Percentiles rank a stretch among this genome's conserved stretches.
These are phyloP conservation scores for Caenorhabditis sp. DNA, from an alignment of 2,888 invertebrate genomes.

Conservation along the genomic window DNA sequence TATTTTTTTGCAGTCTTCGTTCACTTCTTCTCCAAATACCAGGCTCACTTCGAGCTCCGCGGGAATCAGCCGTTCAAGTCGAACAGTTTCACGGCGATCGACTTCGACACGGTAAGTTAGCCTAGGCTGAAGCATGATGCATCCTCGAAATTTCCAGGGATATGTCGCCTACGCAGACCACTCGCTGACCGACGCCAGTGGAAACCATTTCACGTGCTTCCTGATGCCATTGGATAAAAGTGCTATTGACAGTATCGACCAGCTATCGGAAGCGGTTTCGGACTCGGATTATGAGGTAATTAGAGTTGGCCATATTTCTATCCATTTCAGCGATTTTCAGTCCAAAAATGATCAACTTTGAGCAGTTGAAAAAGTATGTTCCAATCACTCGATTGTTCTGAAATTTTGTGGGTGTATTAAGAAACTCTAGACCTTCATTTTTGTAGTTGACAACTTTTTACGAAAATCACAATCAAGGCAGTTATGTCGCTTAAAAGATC, in stretches of 20 bases:
- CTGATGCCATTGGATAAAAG: slow-evolving; percentile 79
- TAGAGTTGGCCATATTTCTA: not conserved
- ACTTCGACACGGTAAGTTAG: slow-evolving; percentile 80
- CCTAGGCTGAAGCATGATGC: too few species aligned
- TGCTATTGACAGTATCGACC: slow-evolving; percentile 79
- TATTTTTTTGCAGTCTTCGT: slow-evolving; percentile 67
- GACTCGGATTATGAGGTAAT: slow-evolving; percentile 75
- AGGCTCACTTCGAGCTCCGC: slow-evolving; percentile 80
- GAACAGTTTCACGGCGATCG: slow-evolving; percentile 82
- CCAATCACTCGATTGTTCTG: too few species aligned
- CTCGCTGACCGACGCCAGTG: slow-evolving; percentile 79
- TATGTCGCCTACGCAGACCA: slow-evolving; percentile 81
- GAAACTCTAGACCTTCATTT: too few species aligned
- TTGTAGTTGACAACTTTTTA: too few species aligned
- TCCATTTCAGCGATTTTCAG: too few species aligned
- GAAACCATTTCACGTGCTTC: slow-evolving; percentile 80
- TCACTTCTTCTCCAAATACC: slow-evolving; percentile 72
- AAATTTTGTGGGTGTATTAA: too few species aligned
- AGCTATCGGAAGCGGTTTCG: slow-evolving; percentile 77
- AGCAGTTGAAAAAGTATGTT: too few species aligned
- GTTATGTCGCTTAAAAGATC: too few species aligned
- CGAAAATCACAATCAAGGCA: too few species aligned
- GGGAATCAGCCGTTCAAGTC: slow-evolving; percentile 82
- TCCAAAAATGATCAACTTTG: too few species aligned
- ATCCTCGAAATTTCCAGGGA: slow-evolving; percentile 74